Evolutionary conservation across 2,888 invertebrate species (phyloP).

Genomic region (Acanthopleura granulata): DNA sequence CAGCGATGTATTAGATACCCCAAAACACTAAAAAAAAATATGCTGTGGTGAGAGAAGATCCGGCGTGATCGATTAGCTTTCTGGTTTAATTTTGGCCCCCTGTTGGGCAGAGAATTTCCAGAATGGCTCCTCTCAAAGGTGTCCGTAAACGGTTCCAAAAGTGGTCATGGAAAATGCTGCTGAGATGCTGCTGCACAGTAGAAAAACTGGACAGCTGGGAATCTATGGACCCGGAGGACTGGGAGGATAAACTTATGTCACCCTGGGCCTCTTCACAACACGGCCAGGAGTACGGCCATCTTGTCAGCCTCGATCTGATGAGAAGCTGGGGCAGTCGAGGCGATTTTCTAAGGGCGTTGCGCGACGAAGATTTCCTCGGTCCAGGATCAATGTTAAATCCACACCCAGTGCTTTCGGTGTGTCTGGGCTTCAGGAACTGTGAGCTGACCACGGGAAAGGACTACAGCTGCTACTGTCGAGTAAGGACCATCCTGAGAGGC

Average conservation of each 20-base stretch:
- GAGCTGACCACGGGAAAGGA: background rate
- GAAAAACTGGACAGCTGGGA: conserved; percentile 2
- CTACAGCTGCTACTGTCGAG: conserved; percentile 17
- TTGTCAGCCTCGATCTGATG: conserved; percentile 1
- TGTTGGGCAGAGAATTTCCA: background rate
- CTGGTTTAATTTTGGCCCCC: too few species aligned
- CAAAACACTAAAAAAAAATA: too few species aligned
- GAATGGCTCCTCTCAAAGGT: background rate
- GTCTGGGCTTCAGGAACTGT: conserved; percentile 5
- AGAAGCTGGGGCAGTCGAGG: background rate
- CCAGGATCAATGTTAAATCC: background rate
- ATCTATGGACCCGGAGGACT: background rate
- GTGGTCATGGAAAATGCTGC: background rate
- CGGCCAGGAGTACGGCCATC: conserved; percentile 8
- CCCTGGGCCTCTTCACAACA: background rate
- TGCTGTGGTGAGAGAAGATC: too few species aligned
- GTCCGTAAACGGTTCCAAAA: background rate
- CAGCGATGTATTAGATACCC: too few species aligned
- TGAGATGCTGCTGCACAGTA: background rate
- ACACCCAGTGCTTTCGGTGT: background rate
- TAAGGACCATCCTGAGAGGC: background rate
- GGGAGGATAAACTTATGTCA: conserved; percentile 6
- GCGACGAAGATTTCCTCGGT: background rate
- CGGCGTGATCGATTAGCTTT: too few species aligned
- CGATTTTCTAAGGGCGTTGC: background rate